Conservation (phyloP, 2,888 invertebrate species). For the Tyria jacobaeae region DNA sequence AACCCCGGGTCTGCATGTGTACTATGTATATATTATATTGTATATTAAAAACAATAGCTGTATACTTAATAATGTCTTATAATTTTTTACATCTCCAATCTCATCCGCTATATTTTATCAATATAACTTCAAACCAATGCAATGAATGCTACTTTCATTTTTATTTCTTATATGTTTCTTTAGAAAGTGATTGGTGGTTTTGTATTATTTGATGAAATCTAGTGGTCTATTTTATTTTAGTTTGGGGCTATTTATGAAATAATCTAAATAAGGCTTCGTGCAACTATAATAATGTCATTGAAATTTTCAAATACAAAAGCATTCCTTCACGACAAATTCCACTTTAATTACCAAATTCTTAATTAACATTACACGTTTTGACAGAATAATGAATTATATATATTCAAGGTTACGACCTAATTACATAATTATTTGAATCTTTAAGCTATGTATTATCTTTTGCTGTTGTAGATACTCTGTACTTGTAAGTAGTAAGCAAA, state of each 20-base stretch:
- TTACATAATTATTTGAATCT: neutral
- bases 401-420: neutral
- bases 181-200: neutral
- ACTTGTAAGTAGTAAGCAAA: neutral
- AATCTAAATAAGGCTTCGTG: conserved; percentile 3
- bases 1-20: neutral
- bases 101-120: too few relatives aligned
- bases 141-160: too few relatives aligned
- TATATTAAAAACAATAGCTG: neutral
- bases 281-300: conserved; percentile 23
- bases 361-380: conserved; percentile 21
- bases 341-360: conserved; percentile 34
- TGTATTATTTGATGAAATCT: neutral
- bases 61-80: neutral
- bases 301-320: conserved; percentile 31
- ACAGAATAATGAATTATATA: conserved; percentile 16
- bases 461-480: too few relatives aligned
- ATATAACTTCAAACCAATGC: too few relatives aligned
- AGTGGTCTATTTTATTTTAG: neutral
- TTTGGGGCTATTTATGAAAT: too few relatives aligned
- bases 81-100: neutral
- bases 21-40: neutral
- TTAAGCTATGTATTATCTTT: too few relatives aligned
- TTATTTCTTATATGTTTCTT: neutral
- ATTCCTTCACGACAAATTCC: conserved; percentile 35